These are phyloP conservation scores for Penaeus japonicus DNA, from an alignment of 1,140 invertebrate genomes.

Conservation along the genomic window DNA sequence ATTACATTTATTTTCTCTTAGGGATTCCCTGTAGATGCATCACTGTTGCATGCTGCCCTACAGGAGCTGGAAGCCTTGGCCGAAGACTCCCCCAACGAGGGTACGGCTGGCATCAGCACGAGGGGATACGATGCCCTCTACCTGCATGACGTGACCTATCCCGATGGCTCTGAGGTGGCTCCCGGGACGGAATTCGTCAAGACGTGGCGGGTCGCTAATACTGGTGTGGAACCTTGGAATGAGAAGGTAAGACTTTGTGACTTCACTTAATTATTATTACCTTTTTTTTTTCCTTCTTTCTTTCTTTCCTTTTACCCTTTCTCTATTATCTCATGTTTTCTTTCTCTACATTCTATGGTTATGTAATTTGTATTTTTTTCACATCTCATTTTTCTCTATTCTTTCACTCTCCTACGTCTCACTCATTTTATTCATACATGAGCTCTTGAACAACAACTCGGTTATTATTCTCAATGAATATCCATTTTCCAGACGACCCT, in stretches of 20 bases:
- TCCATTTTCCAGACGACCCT: constrained; percentile 15
- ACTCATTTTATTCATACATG: too few relatives aligned
- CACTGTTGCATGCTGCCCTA: constrained; percentile 34
- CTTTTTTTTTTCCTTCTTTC: not conserved
- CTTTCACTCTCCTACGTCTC: too few relatives aligned
- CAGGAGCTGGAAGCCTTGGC: constrained; percentile 37
- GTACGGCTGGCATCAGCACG: not conserved
- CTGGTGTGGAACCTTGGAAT: constrained; percentile 38
- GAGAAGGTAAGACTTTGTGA: constrained; percentile 17
- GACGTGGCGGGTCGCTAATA: constrained; percentile 36
- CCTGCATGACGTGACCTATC: constrained; percentile 30
- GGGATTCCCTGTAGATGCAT: constrained; percentile 43
- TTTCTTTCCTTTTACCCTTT: not conserved
- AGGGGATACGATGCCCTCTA: constrained; percentile 33
- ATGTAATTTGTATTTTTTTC: too few relatives aligned
- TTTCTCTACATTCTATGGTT: too few relatives aligned
- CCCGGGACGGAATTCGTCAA: constrained; percentile 31
- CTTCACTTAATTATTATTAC: not conserved
- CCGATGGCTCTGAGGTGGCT: constrained; percentile 40
- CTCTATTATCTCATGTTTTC: not conserved
- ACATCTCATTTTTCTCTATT: too few relatives aligned
- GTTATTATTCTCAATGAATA: not conserved
- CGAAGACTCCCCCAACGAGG: constrained; percentile 40
- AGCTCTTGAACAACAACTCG: too few relatives aligned
- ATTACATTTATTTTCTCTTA: not conserved